Percentiles rank a stretch among this genome's conserved stretches.
Evolutionary conservation across 2,113 vertebrate species (phyloP).

Genomic region (Octodon degus): DNA sequence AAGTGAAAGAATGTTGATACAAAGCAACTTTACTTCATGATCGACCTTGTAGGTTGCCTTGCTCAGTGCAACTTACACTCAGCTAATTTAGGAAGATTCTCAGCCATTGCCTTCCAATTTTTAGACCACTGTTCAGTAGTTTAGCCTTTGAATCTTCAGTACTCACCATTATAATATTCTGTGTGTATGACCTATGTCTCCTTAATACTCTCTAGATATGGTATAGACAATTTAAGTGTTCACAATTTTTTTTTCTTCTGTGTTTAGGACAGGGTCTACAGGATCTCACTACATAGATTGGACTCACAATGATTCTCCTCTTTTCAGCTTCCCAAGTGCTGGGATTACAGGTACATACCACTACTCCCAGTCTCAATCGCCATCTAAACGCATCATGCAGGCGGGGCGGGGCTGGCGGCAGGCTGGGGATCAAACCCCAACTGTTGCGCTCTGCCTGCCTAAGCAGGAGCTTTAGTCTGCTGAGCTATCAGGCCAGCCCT

Average conservation of each 20-base stretch:
- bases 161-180: background rate
- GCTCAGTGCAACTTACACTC: background rate
- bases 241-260: background rate
- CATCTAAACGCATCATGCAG: no score
- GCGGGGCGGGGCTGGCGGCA: no score
- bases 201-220: background rate
- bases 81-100: background rate
- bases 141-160: background rate
- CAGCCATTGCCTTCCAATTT: background rate
- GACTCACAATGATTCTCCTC: no score
- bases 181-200: background rate
- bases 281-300: no score
- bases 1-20: background rate
- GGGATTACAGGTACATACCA: no score
- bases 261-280: no score
- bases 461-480: no score
- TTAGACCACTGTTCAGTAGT: background rate
- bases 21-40: background rate
- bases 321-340: no score
- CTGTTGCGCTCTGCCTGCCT: no score
- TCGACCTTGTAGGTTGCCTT: background rate
- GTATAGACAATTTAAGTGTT: background rate
- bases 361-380: no score
- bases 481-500: no score
- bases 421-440: no score